These are phyloP conservation scores for Hydriomena furcata DNA, from an alignment of 2,888 invertebrate genomes.

Conservation along the genomic window DNA sequence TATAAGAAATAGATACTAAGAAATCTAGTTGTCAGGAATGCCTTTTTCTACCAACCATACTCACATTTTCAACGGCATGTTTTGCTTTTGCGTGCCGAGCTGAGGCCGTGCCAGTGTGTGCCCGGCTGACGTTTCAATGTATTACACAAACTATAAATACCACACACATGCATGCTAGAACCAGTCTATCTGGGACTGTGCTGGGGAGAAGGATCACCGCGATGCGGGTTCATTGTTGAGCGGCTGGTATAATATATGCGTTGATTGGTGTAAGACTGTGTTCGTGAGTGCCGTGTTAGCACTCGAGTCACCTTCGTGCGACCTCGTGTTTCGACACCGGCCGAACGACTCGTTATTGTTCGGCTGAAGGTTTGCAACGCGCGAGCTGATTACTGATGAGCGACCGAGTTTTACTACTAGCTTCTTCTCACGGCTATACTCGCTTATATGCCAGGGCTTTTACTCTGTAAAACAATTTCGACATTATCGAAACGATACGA, in stretches of 20 bases:
- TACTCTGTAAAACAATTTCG: too few species aligned
- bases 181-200: constrained; percentile 42
- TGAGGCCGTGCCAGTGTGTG: constrained; percentile 52
- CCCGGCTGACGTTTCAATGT: constrained; percentile 52
- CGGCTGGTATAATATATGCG: constrained; percentile 49
- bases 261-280: constrained; percentile 45
- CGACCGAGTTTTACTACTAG: constrained; percentile 61
- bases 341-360: constrained; percentile 74
- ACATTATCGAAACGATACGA: too few species aligned
- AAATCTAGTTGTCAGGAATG: too few species aligned
- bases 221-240: constrained; percentile 1
- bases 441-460: too few species aligned
- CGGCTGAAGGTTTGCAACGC: constrained; percentile 72
- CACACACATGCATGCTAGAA: constrained; percentile 42
- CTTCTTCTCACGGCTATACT: too few species aligned
- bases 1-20: too few species aligned
- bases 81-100: constrained; percentile 71
- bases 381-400: constrained; percentile 78
- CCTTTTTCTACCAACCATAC: constrained; percentile 27
- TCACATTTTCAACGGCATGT: constrained; percentile 69
- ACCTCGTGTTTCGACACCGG: constrained; percentile 79
- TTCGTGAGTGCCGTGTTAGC: constrained; percentile 72
- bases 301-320: constrained; percentile 78
- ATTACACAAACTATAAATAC: constrained; percentile 52
- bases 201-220: not conserved